Evolutionary conservation across 2,888 invertebrate species (phyloP), one percentile per base, ranked within the genome.

Genomic region (Diarsia dahlii): DNA sequence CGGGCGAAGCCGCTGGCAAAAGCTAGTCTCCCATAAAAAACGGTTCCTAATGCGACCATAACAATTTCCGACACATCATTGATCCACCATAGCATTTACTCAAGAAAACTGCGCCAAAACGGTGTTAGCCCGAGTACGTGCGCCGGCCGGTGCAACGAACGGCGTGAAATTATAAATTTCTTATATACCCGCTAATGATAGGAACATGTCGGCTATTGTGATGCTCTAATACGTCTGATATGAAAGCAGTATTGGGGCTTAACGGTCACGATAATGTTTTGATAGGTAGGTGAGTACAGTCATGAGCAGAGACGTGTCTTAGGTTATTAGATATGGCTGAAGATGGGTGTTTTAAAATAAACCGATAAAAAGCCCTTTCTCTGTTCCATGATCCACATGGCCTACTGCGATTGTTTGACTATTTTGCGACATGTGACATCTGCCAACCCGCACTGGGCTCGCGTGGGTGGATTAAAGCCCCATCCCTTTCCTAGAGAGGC

Each of bases 91-190:
- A 20, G 67, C 39, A 54, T 52, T 67, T 45, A 28, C 56, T 71
- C 39, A 70, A 68, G 84, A 84, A 71, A 84, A 82, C 69, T 71
- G 71, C 82, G 56, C 84, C 84, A 82, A 82, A 81, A 69, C 71
- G 71, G 67, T 80, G 60, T 60, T 64, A 64, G 60, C 28, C 3
- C 5, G 45, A 46, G 56, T 81, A 63, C 84, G 73, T 85, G 82
- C 50, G 71, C 28, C 0, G 58, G 71, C 28, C 0, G 58, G 68
- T 66, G 81, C 77, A 73, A 45, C 78, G 80, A 88, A 78, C 85
- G 84, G 80, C 90, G 89, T 90, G 85, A 91, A 90, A 91, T 91
- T 90, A 90, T 91, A 89, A 90, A 90, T 90, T 88, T 89, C 87
- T 87, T 86, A 80, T 84, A 82, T 86, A 81, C 87, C 79, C 73